Evolutionary conservation across 2,888 invertebrate species (phyloP).

Genomic region (Agelastica alni): DNA sequence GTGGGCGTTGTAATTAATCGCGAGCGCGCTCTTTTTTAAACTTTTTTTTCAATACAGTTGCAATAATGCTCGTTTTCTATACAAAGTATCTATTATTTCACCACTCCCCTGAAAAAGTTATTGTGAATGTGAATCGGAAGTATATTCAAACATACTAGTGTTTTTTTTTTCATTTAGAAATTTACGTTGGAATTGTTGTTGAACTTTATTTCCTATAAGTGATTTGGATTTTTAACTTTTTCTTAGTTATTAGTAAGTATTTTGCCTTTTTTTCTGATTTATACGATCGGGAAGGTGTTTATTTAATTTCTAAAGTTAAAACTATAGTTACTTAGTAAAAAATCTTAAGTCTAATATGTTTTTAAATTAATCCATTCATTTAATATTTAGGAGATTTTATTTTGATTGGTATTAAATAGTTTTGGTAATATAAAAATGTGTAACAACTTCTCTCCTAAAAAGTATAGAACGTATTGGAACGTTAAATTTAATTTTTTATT

Average conservation of each 20-base stretch:
- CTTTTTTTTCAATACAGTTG: conserved; percentile 3
- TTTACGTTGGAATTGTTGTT: not conserved
- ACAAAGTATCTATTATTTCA: not conserved
- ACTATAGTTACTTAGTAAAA: too few species aligned
- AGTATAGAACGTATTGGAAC: too few species aligned
- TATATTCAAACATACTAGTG: conserved; percentile 14
- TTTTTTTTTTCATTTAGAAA: too few species aligned
- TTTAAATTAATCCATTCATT: too few species aligned
- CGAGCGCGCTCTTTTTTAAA: conserved; percentile 5
- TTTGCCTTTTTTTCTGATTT: not conserved
- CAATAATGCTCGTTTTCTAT: conserved; percentile 15
- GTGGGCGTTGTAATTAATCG: not conserved
- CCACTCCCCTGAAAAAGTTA: conserved; percentile 7
- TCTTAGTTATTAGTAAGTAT: not conserved
- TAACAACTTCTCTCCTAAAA: too few species aligned
- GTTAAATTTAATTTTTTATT: too few species aligned
- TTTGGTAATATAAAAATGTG: too few species aligned
- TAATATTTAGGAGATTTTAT: too few species aligned
- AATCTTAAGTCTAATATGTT: too few species aligned
- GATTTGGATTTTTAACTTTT: not conserved
- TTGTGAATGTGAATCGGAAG: conserved; percentile 1
- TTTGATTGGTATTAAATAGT: too few species aligned
- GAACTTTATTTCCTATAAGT: conserved; percentile 12
- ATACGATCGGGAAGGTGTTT: conserved; percentile 1
- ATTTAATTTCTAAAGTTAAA: not conserved